phyloP scores from a whole-genome alignment of 2,797 vertebrate species.

The Characodon lateralis region DNA sequence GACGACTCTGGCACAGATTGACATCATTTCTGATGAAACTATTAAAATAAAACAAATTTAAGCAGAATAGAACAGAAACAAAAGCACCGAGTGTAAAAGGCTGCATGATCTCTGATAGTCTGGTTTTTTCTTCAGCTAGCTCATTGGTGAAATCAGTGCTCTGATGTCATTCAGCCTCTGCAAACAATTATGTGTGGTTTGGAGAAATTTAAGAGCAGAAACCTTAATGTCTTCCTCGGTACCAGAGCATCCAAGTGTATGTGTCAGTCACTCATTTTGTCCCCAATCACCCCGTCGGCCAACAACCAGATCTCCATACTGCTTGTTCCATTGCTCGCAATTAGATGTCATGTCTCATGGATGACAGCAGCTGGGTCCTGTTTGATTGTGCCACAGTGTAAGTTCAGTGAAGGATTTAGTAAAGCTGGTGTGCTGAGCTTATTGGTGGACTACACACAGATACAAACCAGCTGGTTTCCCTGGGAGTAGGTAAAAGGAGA shows the following conservation, averaged over 20 bases:
- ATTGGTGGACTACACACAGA: slow-evolving; percentile 45
- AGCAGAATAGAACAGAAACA: background rate
- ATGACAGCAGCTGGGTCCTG: slow-evolving; percentile 67
- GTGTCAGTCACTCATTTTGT: slow-evolving; percentile 57
- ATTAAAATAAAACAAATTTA: background rate
- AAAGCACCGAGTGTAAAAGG: background rate
- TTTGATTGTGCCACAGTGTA: slow-evolving; percentile 49
- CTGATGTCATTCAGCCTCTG: slow-evolving; percentile 71
- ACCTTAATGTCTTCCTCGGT: slow-evolving; percentile 59
- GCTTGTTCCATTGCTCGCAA: slow-evolving; percentile 66
- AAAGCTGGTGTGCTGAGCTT: slow-evolving; percentile 52
- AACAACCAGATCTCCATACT: slow-evolving; percentile 65
- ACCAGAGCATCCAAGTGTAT: slow-evolving; percentile 37
- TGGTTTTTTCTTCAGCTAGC: slow-evolving; percentile 38
- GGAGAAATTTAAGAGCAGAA: slow-evolving; percentile 51
- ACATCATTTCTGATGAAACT: background rate
- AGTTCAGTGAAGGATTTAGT: slow-evolving; percentile 47
- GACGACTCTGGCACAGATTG: background rate
- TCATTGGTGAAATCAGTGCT: slow-evolving; percentile 42
- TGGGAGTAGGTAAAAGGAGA: slow-evolving; percentile 26
- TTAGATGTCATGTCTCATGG: slow-evolving; percentile 59
- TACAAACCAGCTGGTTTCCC: slow-evolving; percentile 63
- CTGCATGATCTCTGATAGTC: slow-evolving; percentile 19
- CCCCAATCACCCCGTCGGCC: slow-evolving; percentile 7
- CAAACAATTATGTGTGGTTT: slow-evolving; percentile 67